Conservation (phyloP, 2,113 vertebrate genomes). For the Pipra filicauda region DNA sequence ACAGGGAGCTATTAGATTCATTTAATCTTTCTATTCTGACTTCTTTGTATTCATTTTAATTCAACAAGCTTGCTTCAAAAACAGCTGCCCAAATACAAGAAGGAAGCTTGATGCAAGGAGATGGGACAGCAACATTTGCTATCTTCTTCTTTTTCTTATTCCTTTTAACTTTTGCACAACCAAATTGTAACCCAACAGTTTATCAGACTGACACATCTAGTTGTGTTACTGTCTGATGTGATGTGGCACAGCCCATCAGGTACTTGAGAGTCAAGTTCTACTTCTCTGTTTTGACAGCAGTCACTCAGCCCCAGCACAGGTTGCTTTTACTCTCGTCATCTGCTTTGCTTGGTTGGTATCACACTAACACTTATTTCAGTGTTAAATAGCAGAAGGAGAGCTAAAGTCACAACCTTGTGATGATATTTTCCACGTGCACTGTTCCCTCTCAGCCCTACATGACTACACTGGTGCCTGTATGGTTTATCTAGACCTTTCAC, state of each 20-base stretch:
- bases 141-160: not conserved
- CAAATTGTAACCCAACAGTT: not conserved
- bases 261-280: not conserved
- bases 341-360: not conserved
- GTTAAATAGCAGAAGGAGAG: not conserved
- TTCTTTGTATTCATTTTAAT: not conserved
- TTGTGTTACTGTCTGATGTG: not conserved
- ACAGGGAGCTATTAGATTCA: not conserved
- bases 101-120: not conserved
- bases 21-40: not conserved
- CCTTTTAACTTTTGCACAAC: not conserved
- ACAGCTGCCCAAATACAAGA: not conserved
- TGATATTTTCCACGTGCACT: fast-evolving
- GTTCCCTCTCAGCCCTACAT: not conserved
- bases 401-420: not conserved
- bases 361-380: not conserved
- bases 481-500: not conserved
- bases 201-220: not conserved
- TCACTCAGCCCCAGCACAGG: not conserved
- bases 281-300: not conserved
- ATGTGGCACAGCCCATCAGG: not conserved
- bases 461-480: not conserved
- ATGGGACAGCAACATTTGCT: not conserved
- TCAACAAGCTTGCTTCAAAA: not conserved
- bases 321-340: not conserved